A percentile compares a stretch with the other conserved stretches of the same genome.
These are phyloP conservation scores for Hydractinia echinata DNA, from an alignment of 30 jellyfish, hydroid and myxozoan species.

Conservation along the genomic window DNA sequence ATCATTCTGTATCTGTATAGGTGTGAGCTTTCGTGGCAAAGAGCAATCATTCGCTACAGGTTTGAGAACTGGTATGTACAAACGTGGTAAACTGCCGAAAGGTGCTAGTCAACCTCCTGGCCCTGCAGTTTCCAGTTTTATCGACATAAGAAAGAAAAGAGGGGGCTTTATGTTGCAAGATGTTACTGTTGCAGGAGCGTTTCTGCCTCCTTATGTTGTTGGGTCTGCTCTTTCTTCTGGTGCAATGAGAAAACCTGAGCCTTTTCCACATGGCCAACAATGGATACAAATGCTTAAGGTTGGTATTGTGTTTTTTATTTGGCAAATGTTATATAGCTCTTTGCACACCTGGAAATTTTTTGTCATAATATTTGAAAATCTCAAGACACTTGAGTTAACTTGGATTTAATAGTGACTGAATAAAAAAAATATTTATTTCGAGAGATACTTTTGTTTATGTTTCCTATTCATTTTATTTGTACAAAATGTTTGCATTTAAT, in stretches of 20 bases:
- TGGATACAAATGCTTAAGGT: slow-evolving; percentile 84
- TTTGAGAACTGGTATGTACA: slow-evolving; percentile 90
- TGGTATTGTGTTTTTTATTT: too few relatives aligned
- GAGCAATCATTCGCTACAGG: slow-evolving; percentile 93
- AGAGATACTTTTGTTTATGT: too few relatives aligned
- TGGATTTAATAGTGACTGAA: too few relatives aligned
- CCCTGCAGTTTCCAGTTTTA: slow-evolving; percentile 84
- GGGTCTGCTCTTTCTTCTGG: slow-evolving; percentile 95
- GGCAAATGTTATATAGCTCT: too few relatives aligned
- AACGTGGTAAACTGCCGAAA: slow-evolving; percentile 65
- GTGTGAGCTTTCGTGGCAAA: slow-evolving; percentile 82
- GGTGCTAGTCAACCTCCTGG: slow-evolving; percentile 85
- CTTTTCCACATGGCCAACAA: slow-evolving; percentile 89
- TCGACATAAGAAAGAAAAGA: slow-evolving; percentile 73
- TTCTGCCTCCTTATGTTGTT: slow-evolving; percentile 83
- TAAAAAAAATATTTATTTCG: too few relatives aligned
- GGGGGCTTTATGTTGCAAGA: slow-evolving; percentile 94
- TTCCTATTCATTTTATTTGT: too few relatives aligned
- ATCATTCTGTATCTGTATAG: slow-evolving; percentile 29
- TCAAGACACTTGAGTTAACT: too few relatives aligned
- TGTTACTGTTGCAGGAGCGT: slow-evolving; percentile 79
- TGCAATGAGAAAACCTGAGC: slow-evolving; percentile 44
- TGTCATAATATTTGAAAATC: too few relatives aligned
- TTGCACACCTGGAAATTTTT: too few relatives aligned
- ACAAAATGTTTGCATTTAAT: too few relatives aligned